phyloP scores from a whole-genome alignment of 2,888 invertebrate genomes.

The Diabrotica balteata region DNA sequence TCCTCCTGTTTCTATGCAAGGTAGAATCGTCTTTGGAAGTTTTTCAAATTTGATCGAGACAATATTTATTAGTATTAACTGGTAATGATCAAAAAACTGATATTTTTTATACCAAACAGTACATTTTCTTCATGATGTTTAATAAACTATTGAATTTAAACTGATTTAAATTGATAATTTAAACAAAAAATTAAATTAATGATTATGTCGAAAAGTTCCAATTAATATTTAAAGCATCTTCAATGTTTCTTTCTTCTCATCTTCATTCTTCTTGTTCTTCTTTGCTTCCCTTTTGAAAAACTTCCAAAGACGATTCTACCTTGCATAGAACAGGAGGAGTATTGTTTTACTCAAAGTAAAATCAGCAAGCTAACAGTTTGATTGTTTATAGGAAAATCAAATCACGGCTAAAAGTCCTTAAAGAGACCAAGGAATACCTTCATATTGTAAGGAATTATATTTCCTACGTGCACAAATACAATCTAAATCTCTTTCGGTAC shows the following conservation, averaged over 20 bases:
- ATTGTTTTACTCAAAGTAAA: neutral
- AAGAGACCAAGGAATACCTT: slow-evolving; percentile 26
- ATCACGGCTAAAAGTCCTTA: slow-evolving; percentile 34
- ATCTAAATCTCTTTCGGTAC: slow-evolving; percentile 42
- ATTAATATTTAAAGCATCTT: neutral
- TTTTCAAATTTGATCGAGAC: no score
- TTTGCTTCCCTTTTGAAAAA: neutral
- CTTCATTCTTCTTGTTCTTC: neutral
- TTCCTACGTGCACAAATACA: slow-evolving; percentile 43
- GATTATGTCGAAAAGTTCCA: no score
- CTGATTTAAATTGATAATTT: no score
- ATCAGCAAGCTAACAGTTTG: neutral
- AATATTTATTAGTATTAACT: no score
- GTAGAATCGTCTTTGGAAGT: no score
- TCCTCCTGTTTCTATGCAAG: neutral
- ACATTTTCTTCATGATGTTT: no score
- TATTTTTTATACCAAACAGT: no score
- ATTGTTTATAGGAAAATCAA: slow-evolving; percentile 43
- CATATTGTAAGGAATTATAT: slow-evolving; percentile 41
- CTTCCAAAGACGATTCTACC: no score
- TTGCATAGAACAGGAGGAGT: neutral
- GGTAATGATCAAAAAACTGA: no score
- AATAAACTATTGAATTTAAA: no score
- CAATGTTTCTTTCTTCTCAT: slow-evolving; percentile 2
- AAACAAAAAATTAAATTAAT: no score